Percentiles rank a stretch among this genome's conserved stretches.
Evolutionary conservation across 2,113 vertebrate species (phyloP).

Genomic region (Glaucomys volans): DNA sequence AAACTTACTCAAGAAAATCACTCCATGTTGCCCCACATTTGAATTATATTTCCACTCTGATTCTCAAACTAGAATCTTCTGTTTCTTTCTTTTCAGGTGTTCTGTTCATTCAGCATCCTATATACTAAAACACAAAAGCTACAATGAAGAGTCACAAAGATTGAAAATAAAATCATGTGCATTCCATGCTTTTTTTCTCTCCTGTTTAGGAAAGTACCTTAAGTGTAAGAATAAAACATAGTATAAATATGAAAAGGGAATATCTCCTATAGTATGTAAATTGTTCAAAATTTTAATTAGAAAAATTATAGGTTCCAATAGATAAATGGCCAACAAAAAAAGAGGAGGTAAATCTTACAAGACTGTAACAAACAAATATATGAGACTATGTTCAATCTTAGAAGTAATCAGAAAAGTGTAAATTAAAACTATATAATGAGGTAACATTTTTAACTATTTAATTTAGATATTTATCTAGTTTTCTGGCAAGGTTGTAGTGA

Average conservation of each 20-base stretch:
- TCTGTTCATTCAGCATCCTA: background rate
- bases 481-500: background rate
- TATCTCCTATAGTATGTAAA: slow-evolving; percentile 19
- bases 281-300: slow-evolving; percentile 46
- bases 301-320: background rate
- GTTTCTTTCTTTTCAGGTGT: background rate
- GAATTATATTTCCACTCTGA: slow-evolving; percentile 37
- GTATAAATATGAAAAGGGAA: background rate
- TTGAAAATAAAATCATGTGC: background rate
- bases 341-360: background rate
- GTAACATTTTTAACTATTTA: slow-evolving; percentile 21
- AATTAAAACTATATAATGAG: slow-evolving; percentile 21
- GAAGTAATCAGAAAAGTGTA: slow-evolving; percentile 54
- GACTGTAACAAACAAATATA: slow-evolving; percentile 15
- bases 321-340: background rate
- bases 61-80: background rate
- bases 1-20: background rate
- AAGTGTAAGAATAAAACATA: slow-evolving; percentile 5
- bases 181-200: background rate
- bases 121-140: slow-evolving; percentile 41
- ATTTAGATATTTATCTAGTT: background rate
- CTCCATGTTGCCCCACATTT: background rate
- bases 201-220: slow-evolving; percentile 25
- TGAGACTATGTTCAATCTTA: background rate
- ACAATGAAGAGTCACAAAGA: background rate